Evolutionary conservation across 2,113 vertebrate genomes (phyloP).

Genomic region (Phainopepla nitens): DNA sequence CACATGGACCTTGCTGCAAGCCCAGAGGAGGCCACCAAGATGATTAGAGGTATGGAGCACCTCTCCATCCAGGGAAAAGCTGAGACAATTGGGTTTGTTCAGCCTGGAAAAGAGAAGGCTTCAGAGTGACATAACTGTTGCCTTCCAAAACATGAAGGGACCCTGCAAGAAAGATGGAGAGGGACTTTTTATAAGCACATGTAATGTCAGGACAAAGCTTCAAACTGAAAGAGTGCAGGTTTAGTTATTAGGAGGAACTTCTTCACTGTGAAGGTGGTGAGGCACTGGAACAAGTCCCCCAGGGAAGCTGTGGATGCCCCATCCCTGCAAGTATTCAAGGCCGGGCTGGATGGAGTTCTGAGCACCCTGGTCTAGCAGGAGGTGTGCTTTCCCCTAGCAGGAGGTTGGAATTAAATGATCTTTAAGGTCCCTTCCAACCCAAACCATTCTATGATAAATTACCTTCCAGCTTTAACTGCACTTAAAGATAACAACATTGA

Average conservation of each 20-base stretch:
- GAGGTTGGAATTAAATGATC: rapidly evolving
- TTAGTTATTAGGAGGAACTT: not conserved
- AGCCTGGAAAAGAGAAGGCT: not conserved
- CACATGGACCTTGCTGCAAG: not conserved
- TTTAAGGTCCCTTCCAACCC: not conserved
- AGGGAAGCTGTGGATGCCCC: not conserved
- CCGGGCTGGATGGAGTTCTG: not conserved
- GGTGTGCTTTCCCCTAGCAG: not conserved
- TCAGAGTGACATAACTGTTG: not conserved
- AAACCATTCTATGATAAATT: not conserved
- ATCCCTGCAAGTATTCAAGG: not conserved
- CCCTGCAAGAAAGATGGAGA: not conserved
- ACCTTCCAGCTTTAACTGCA: not conserved
- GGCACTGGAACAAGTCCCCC: not conserved
- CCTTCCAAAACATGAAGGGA: not conserved
- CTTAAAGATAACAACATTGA: not conserved
- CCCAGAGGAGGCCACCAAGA: not conserved
- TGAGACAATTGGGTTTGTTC: not conserved
- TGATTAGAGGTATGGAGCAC: not conserved
- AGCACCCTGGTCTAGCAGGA: not conserved
- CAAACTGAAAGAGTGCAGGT: not conserved
- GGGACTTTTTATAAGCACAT: not conserved
- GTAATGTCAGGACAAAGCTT: not conserved
- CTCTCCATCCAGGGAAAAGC: not conserved
- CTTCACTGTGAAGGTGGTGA: not conserved